A percentile compares a stretch with the other conserved stretches of the same genome.
Conservation (phyloP, 2,888 invertebrate genomes). For the Sesamia inferens region DNA sequence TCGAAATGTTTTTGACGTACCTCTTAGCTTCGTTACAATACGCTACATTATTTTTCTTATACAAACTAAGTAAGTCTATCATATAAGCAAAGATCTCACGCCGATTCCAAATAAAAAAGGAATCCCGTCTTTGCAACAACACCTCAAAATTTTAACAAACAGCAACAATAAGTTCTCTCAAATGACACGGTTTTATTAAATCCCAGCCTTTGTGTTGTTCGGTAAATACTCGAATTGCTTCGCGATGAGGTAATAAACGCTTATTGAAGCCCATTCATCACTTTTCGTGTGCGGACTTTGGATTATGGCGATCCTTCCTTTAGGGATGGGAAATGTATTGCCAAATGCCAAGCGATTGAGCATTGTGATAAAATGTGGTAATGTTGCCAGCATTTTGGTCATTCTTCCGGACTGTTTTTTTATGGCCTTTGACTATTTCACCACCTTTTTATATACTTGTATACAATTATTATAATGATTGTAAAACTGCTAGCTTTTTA, state of each 20-base stretch:
- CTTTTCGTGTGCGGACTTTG: slow-evolving; percentile 10
- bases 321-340: slow-evolving; percentile 40
- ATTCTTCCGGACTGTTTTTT: not conserved
- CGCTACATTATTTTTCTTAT: not conserved
- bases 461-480: not conserved
- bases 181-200: slow-evolving; percentile 54
- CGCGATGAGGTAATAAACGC: slow-evolving; percentile 75
- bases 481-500: not conserved
- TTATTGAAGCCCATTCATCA: slow-evolving; percentile 61
- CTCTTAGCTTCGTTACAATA: not conserved
- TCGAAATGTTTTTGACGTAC: not conserved
- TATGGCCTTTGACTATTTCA: not conserved
- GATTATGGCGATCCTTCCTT: slow-evolving; percentile 38
- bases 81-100: not conserved
- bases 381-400: not conserved
- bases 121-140: slow-evolving; percentile 14
- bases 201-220: slow-evolving; percentile 48
- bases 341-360: not conserved
- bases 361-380: not conserved
- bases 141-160: slow-evolving; percentile 50
- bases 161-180: slow-evolving; percentile 53
- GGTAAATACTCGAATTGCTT: slow-evolving; percentile 76
- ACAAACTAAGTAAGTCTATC: not conserved
- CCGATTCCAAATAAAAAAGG: slow-evolving; percentile 5
- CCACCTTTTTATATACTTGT: not conserved